Percentiles rank a stretch among this genome's conserved stretches.
phyloP scores from a whole-genome alignment of 2,888 invertebrate species.

The Athripsodes cinereus region DNA sequence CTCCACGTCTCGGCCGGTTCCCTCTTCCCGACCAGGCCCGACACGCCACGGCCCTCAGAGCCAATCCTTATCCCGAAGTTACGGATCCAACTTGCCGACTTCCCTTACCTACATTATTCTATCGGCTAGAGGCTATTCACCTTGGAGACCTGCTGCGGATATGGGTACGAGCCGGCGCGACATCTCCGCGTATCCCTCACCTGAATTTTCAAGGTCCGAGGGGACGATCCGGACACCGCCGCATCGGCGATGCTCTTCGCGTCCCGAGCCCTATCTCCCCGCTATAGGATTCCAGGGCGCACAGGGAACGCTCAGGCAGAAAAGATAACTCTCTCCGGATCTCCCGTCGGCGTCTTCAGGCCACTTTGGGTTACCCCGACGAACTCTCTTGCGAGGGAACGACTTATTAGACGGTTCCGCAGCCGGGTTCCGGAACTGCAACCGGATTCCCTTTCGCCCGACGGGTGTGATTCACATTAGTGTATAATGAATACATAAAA shows the following conservation, averaged over 20 bases:
- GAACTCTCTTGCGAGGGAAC: slow-evolving; percentile 41
- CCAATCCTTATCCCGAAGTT: slow-evolving; percentile 67
- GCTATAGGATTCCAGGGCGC: slow-evolving; percentile 46
- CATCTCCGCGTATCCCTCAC: slow-evolving; percentile 32
- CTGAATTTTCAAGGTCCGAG: slow-evolving; percentile 39
- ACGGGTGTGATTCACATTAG: too few relatives aligned
- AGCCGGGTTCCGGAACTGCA: slow-evolving; percentile 55
- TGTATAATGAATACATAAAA: too few relatives aligned
- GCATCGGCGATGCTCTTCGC: slow-evolving; percentile 42
- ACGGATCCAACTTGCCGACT: slow-evolving; percentile 62
- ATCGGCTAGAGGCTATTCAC: slow-evolving; percentile 63
- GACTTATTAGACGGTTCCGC: slow-evolving; percentile 47
- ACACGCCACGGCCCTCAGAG: slow-evolving; percentile 61
- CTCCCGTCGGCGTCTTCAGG: slow-evolving; percentile 53
- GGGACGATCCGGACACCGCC: slow-evolving; percentile 42
- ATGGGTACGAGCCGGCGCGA: slow-evolving; percentile 52
- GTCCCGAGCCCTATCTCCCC: slow-evolving; percentile 48
- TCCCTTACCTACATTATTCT: slow-evolving; percentile 64
- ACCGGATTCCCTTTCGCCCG: slow-evolving; percentile 53
- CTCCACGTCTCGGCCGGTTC: slow-evolving; percentile 27
- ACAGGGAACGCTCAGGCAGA: slow-evolving; percentile 44
- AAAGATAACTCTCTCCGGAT: slow-evolving; percentile 48
- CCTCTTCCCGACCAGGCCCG: slow-evolving; percentile 46
- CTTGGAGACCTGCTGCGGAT: slow-evolving; percentile 73
- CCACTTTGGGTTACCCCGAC: slow-evolving; percentile 47